Evolutionary conservation across 2,797 vertebrate genomes (phyloP).

Genomic region (Psittacula echo): DNA sequence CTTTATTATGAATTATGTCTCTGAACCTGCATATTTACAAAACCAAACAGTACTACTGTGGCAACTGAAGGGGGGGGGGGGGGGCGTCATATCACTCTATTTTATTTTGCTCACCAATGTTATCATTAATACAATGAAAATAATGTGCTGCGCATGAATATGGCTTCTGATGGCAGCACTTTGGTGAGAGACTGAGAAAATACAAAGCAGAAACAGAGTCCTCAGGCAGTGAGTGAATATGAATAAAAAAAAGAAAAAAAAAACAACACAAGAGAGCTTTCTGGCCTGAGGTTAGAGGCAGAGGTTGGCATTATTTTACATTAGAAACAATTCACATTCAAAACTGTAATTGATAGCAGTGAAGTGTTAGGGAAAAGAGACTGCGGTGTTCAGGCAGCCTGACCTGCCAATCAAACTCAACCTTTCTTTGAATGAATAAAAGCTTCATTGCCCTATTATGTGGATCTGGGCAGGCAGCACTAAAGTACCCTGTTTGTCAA

Average conservation of each 20-base stretch:
- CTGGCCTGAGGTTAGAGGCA: slow-evolving; percentile 79
- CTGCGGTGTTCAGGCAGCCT: slow-evolving; percentile 74
- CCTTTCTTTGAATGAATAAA: slow-evolving; percentile 82
- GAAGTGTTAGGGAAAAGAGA: slow-evolving; percentile 82
- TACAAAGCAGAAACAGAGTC: slow-evolving; percentile 69
- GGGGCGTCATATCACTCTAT: neutral
- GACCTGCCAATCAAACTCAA: slow-evolving; percentile 83
- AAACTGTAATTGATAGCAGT: slow-evolving; percentile 96
- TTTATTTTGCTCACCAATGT: slow-evolving; percentile 67
- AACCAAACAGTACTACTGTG: slow-evolving; percentile 50
- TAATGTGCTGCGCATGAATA: slow-evolving; percentile 50
- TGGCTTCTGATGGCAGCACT: slow-evolving; percentile 60
- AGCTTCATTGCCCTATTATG: slow-evolving; percentile 81
- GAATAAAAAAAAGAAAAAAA: slow-evolving; percentile 52
- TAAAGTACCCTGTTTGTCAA: slow-evolving; percentile 82
- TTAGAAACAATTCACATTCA: slow-evolving; percentile 96
- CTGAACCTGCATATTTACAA: slow-evolving; percentile 58
- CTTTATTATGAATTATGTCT: slow-evolving; percentile 54
- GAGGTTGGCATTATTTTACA: slow-evolving; percentile 94
- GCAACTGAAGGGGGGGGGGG: slow-evolving; percentile 20
- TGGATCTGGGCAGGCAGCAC: slow-evolving; percentile 80
- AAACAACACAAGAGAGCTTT: slow-evolving; percentile 74
- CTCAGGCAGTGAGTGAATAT: slow-evolving; percentile 62
- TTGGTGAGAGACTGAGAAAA: slow-evolving; percentile 64
- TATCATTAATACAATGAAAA: slow-evolving; percentile 70